phyloP scores from a whole-genome alignment of 2,797 vertebrate genomes.

The Esox lucius region DNA sequence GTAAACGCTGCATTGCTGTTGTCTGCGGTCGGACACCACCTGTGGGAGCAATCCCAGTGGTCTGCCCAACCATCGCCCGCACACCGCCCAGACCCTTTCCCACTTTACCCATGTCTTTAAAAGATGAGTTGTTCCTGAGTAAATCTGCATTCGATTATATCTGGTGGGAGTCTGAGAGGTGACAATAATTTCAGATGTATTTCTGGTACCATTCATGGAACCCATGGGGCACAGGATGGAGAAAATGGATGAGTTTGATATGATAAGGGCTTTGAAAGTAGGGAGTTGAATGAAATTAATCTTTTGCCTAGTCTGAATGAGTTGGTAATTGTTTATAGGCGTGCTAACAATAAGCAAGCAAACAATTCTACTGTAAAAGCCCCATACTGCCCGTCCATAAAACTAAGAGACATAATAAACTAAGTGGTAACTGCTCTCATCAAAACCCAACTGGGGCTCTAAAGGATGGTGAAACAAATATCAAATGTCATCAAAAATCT shows the following conservation, averaged over 20 bases:
- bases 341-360: background rate
- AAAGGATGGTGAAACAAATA: background rate
- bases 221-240: slow-evolving; percentile 71
- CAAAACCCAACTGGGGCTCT: background rate
- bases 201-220: slow-evolving; percentile 71
- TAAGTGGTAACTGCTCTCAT: background rate
- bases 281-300: slow-evolving; percentile 39
- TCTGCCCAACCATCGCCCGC: slow-evolving; percentile 10
- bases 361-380: background rate
- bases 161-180: slow-evolving; percentile 69
- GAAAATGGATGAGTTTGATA: slow-evolving; percentile 75
- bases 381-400: background rate
- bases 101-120: slow-evolving; percentile 63
- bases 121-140: slow-evolving; percentile 59
- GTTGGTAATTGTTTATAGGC: background rate
- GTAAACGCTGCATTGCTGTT: slow-evolving; percentile 64
- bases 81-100: slow-evolving; percentile 56
- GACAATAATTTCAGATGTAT: slow-evolving; percentile 64
- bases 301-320: background rate
- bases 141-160: slow-evolving; percentile 64
- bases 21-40: slow-evolving; percentile 61
- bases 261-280: slow-evolving; percentile 64
- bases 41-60: slow-evolving; percentile 67
- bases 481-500: background rate
- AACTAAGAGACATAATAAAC: background rate